Conservation (phyloP, 1,140 invertebrate species). For the Eulimnadia texana region DNA sequence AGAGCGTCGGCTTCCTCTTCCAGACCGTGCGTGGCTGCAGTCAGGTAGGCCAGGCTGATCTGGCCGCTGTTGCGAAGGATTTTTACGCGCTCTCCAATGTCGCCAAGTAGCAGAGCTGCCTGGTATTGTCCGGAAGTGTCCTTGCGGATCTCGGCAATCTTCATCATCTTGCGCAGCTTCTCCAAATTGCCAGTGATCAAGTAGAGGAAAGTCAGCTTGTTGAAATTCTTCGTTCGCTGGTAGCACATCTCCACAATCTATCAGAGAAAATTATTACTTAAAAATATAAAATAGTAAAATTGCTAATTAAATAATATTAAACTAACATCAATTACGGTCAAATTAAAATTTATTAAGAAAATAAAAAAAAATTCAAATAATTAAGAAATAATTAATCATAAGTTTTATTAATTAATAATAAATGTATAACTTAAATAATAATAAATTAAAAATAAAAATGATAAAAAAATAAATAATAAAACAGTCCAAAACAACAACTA, state of each 20-base stretch:
- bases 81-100: slow-evolving; percentile 76
- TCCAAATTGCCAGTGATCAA: slow-evolving; percentile 96
- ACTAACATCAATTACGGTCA: too few relatives aligned
- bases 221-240: slow-evolving; percentile 98
- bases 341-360: too few relatives aligned
- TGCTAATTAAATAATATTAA: too few relatives aligned
- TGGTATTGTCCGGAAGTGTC: slow-evolving; percentile 94
- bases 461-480: too few relatives aligned
- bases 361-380: slow-evolving; percentile 5
- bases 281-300: too few relatives aligned
- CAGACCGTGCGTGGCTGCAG: slow-evolving; percentile 85
- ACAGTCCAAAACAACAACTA: too few relatives aligned
- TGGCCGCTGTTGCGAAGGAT: slow-evolving; percentile 41
- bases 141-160: slow-evolving; percentile 91
- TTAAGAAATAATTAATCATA: slow-evolving; percentile 25
- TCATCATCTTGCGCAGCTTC: slow-evolving; percentile 97
- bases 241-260: slow-evolving; percentile 93
- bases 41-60: slow-evolving; percentile 63
- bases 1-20: slow-evolving; percentile 63
- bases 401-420: too few relatives aligned
- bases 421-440: too few relatives aligned
- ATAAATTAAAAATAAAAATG: too few relatives aligned
- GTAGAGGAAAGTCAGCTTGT: slow-evolving; percentile 95
- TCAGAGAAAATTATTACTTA: slow-evolving; percentile 14
- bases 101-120: slow-evolving; percentile 79